Conservation (phyloP, 2,113 vertebrate species). For the Peromyscus leucopus region DNA sequence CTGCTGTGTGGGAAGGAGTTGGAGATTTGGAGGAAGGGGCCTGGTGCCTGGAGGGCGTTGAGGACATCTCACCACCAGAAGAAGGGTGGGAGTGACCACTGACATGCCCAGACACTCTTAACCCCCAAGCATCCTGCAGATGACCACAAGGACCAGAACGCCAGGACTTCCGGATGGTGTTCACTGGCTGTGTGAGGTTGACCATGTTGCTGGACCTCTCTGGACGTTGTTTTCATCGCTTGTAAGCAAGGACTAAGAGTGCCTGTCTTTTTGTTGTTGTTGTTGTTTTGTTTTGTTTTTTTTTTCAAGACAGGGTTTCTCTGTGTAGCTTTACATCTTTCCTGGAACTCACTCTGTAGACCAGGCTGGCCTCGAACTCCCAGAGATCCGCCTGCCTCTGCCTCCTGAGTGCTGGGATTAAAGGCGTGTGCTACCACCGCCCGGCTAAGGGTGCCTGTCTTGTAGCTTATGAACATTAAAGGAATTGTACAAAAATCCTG, state of each 20-base stretch:
- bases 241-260: not conserved
- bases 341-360: too few relatives aligned
- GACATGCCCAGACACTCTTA: not conserved
- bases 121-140: not conserved
- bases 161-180: not conserved
- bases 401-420: too few relatives aligned
- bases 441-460: not conserved
- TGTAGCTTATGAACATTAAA: not conserved
- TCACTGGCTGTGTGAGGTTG: not conserved
- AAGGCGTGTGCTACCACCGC: too few relatives aligned
- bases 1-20: not conserved
- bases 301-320: too few relatives aligned
- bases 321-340: too few relatives aligned
- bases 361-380: too few relatives aligned
- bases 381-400: too few relatives aligned
- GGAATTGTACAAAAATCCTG: accelerated
- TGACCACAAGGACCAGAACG: not conserved
- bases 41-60: not conserved
- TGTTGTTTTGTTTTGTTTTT: too few relatives aligned
- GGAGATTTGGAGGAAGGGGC: not conserved
- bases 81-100: not conserved
- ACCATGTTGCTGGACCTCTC: not conserved
- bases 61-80: not conserved
- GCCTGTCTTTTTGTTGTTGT: not conserved
- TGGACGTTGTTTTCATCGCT: not conserved